Evolutionary conservation across 2,113 vertebrate genomes (phyloP).

Genomic region (Amazona guildingii): DNA sequence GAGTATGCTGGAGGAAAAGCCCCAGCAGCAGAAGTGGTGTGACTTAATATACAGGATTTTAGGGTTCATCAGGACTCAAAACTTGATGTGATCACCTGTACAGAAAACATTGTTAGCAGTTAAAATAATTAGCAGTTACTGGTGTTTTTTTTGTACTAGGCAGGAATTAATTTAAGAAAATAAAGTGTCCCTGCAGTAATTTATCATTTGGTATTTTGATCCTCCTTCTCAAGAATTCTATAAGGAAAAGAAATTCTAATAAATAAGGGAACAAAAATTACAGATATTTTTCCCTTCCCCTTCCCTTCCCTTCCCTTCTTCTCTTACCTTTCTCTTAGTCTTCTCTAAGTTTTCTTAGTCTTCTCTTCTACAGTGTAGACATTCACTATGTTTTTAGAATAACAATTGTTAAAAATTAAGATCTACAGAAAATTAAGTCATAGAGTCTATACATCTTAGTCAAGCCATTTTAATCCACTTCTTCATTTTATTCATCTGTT

Average conservation of each 20-base stretch:
- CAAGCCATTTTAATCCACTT: background rate
- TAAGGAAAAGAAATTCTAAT: background rate
- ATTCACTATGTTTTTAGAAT: background rate
- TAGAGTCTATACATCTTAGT: background rate
- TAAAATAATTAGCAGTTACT: background rate
- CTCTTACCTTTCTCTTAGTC: background rate
- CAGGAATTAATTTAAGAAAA: background rate
- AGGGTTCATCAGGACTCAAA: background rate
- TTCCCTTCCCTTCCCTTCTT: background rate
- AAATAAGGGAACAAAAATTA: background rate
- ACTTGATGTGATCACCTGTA: background rate
- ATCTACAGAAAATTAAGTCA: conserved; percentile 2
- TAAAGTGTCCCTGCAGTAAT: background rate
- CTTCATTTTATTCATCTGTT: background rate
- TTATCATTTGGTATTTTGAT: background rate
- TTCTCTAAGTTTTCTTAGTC: background rate
- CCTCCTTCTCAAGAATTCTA: background rate
- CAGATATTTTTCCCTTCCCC: background rate
- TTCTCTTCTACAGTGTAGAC: background rate
- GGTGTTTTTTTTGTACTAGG: background rate
- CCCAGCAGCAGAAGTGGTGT: background rate
- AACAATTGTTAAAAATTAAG: background rate
- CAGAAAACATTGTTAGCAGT: background rate
- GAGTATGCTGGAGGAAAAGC: background rate
- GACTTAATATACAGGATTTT: background rate